These are phyloP conservation scores for Lasioglossum baleicum DNA, from an alignment of 1,140 invertebrate species.

Conservation along the genomic window DNA sequence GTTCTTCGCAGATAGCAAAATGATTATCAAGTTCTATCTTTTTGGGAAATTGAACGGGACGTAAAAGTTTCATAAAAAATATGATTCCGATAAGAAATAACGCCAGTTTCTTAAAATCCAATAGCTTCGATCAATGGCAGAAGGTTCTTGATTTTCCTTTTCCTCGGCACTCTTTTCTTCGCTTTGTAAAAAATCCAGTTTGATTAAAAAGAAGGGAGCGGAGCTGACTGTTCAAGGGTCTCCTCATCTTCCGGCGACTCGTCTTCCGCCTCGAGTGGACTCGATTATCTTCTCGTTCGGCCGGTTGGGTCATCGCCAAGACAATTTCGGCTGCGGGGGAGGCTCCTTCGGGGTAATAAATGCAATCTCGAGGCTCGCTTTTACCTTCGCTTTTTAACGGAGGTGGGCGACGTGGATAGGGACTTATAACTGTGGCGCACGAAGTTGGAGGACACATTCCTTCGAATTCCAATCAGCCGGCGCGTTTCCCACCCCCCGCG, in stretches of 20 bases:
- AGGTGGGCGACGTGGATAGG: too few relatives aligned
- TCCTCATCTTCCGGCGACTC: slow-evolving; percentile 22
- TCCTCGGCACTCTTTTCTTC: too few relatives aligned
- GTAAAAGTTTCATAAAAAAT: too few relatives aligned
- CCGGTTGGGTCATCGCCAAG: slow-evolving; percentile 55
- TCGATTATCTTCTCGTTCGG: slow-evolving; percentile 68
- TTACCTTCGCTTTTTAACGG: slow-evolving; percentile 10
- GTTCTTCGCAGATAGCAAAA: too few relatives aligned
- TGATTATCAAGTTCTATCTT: too few relatives aligned
- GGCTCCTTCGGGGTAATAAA: slow-evolving; percentile 54
- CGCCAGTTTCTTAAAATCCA: too few relatives aligned
- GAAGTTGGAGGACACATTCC: background rate
- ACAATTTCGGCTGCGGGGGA: slow-evolving; percentile 50
- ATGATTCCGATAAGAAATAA: too few relatives aligned
- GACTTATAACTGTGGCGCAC: background rate
- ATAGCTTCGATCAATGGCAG: too few relatives aligned
- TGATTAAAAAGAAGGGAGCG: too few relatives aligned
- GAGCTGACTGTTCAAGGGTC: slow-evolving; percentile 20
- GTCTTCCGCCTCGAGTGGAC: slow-evolving; percentile 60
- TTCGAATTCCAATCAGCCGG: slow-evolving; percentile 3
- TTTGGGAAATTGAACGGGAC: too few relatives aligned
- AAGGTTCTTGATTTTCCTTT: too few relatives aligned
- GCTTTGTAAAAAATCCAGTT: too few relatives aligned
- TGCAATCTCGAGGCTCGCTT: slow-evolving; percentile 57
- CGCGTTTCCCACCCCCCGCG: background rate